Evolutionary conservation across 2,888 invertebrate genomes (phyloP), one percentile per base, ranked within the genome.

Genomic region (Salpingus planirostris): DNA sequence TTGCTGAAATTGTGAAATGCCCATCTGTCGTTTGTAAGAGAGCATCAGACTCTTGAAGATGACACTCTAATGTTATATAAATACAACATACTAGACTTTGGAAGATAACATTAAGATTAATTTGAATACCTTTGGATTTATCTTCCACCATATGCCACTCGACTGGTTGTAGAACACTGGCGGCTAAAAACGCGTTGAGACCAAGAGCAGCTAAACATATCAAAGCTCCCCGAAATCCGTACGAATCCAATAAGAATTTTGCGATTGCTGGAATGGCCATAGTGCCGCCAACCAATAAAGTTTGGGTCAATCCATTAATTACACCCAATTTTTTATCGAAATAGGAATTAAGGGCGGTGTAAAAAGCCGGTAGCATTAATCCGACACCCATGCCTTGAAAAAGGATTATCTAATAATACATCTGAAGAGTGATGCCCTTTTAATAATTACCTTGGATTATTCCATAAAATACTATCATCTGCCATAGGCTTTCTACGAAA

Each of bases 281-380:
- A 5, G 74, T 73, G 0, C 77, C 78, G 23, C 78, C 55, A 5
- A 79, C 80, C 46, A 83, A 76, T 41, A 80, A 62, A 0, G 78
- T 73, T 57, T 85, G 85, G n/a, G 80, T 74, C 7, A 77, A 70
- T 34, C 80, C 78, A 80, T 83, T 84, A 68, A 83, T 78, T 30
- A 79, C 69, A 0, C 78, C 76, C 3, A 82, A 68, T 50, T 71
- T 78, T 48, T 74, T 73, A 0, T 77, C 73, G 49, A 85, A 85
- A 50, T 82, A 85, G 40, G 76, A 73, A 49, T 85, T 84, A 48
- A 86, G 80, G 3, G 78, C 76, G 1, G 82, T 79, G 44, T 78
- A 80, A 25, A 76, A 71, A 2, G 83, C 73, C 21, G 84, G 82
- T 38, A 82, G 67, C 66, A 84, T 76, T 1, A 84, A 64, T 0